Base-by-base conservation (phyloP, 1,140 invertebrate genomes). In the Ceratina calcarata region DNA sequence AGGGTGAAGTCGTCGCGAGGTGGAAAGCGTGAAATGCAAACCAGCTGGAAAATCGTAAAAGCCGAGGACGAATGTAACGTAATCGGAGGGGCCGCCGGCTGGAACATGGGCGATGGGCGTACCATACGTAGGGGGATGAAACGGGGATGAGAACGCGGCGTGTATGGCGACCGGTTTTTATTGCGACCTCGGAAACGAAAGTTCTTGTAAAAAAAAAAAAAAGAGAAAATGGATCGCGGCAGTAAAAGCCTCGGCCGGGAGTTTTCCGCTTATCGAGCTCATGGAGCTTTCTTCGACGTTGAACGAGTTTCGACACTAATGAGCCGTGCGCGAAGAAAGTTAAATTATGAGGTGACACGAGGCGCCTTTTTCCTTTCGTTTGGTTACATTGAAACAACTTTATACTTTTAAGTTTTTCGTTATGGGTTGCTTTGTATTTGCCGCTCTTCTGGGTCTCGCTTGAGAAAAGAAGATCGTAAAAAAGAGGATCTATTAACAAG, bases 41-140 rank as follows among this genome's bases (percentile, higher is more conserved):
- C 84, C 88, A 87, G 81, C 85, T 85, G 88, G 82, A 89, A 89
- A 89, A 89, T 89, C 87, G 85, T 89, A 89, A 89, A 89, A 86
- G 58, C 69, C 66, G 77, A 82, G 81, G 37, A 45, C 37, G 37
- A 87, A 80, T 65, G 86, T 86, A 84, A 89, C 86, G 45, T 82
- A 86, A 88, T 81, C 37, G 37, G 37, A 45, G 81, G 84, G 85
- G 87, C 74, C 76, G 72, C n/a, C n/a, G 71, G 22, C 55, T 53
- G 24, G 15, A 73, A 68, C 37, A 32, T 51, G 66, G 32, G 66
- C 15, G 15, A 60, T 78, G 81, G 78, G 75, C 81, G 74, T 77
- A 64, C 70, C 68, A 20, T 60, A 10, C 12, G 62, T 22, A 22
- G 60, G n/a, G 53, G 53, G 27, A 53, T 61, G 73, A 62, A 32